Percentiles rank a stretch among this genome's conserved stretches.
Conservation (phyloP, 2,797 vertebrate genomes). For the Lepus townsendii region DNA sequence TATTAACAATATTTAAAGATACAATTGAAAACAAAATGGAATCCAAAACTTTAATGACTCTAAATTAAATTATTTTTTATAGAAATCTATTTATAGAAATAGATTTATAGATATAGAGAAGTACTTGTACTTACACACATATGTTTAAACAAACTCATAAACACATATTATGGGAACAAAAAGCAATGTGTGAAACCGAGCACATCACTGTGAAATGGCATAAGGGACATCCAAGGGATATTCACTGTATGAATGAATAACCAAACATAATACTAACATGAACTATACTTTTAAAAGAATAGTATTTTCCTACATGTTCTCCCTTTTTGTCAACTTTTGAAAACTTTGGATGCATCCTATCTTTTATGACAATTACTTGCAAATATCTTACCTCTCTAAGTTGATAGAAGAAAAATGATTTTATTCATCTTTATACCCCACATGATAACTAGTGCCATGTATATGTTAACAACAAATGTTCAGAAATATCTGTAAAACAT, state of each 20-base stretch:
- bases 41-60: constrained; percentile 67
- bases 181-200: neutral
- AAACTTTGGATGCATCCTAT: constrained; percentile 41
- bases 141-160: neutral
- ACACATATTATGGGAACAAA: neutral
- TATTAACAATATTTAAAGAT: constrained; percentile 48
- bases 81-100: neutral
- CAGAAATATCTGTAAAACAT: neutral
- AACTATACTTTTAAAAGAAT: neutral
- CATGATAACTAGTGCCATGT: neutral
- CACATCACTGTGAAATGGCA: neutral
- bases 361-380: neutral
- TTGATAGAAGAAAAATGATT: neutral
- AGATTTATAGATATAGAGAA: neutral
- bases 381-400: constrained; percentile 12
- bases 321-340: neutral
- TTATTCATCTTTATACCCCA: neutral
- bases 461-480: constrained; percentile 2
- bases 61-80: neutral
- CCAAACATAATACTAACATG: neutral
- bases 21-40: constrained; percentile 71
- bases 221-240: neutral
- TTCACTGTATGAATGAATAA: neutral
- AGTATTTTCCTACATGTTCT: neutral
- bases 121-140: neutral